Evolutionary conservation across 2,797 vertebrate genomes (phyloP), one percentile per base, ranked within the genome.

Genomic region (Lepilemur septentrionalis): DNA sequence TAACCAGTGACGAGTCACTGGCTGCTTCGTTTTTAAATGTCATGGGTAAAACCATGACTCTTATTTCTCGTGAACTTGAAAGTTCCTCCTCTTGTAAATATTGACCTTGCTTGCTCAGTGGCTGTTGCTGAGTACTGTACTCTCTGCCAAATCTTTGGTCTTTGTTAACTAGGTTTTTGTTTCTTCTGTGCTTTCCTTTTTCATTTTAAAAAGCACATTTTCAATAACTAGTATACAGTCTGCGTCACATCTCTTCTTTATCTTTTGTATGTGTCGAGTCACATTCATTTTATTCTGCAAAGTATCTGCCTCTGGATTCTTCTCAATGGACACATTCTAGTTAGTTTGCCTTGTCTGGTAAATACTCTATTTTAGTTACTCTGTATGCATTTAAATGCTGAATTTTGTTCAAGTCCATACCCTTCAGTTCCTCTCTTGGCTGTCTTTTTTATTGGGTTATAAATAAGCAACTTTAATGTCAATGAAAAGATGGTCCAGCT

Each of bases 1-100:
- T 52, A 82, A 57, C 83, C 96, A 93, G 93, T 69, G 88, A 92
- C 12, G 92, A 85, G 73, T 43, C 59, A n/a, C 84, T 93, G 89
- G 82, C 61, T 84, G 35, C 46, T 76, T 65, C n/a, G 22, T 61
- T 70, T 92, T 76, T n/a, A 79, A 23, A 59, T 46, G 35, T 52
- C 65, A 73, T 38, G 32, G 50, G 17, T 61, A 80, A 93, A 92
- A 70, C 84, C 75, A 70, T 57, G 50, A 86, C 81, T 93, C 93
- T 72, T n/a, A 48, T 89, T 94, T 97, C 95, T 92, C 92, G 43
- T 48, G 41, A 90, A 90, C 65, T 67, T 92, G 8, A 8, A 38
- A 81, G 50, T 91, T 95, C 13, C 4, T 91, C 41, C 41, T 94
- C 38, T 83, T 89, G 8, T 65, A 91, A 96, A 96, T 80, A 90